A percentile compares a stretch with the other conserved stretches of the same genome.
Evolutionary conservation across 2,113 vertebrate species (phyloP).

Genomic region (Catagonus wagneri): DNA sequence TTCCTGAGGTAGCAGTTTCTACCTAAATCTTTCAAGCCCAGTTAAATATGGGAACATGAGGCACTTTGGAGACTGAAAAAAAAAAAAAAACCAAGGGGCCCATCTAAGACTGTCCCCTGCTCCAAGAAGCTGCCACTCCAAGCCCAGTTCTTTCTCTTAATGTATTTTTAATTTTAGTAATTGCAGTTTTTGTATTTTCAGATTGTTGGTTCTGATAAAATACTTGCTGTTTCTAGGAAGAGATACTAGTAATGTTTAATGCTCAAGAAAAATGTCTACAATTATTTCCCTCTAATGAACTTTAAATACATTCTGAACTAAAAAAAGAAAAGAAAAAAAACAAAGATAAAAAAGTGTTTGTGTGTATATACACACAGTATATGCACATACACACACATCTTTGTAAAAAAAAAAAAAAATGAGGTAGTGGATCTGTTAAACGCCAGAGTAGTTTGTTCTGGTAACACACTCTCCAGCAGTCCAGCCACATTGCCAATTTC

Average conservation of each 20-base stretch:
- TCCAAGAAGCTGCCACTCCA: not conserved
- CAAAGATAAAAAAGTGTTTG: conserved; percentile 36
- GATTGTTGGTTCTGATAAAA: conserved; percentile 55
- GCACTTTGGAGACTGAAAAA: not conserved
- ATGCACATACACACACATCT: not conserved
- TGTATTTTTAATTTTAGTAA: conserved; percentile 65
- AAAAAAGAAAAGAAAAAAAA: not conserved
- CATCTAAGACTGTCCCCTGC: not conserved
- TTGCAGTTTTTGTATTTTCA: conserved; percentile 44
- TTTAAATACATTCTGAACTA: conserved; percentile 44
- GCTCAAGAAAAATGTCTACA: conserved; percentile 40
- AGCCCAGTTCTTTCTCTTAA: conserved; percentile 37
- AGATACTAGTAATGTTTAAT: conserved; percentile 37
- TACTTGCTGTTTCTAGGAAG: conserved; percentile 46
- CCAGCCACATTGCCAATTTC: not conserved
- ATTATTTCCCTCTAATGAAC: conserved; percentile 58
- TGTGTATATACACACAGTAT: not conserved
- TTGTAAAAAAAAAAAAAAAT: not conserved
- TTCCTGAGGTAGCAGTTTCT: conserved; percentile 22
- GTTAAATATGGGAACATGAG: conserved; percentile 51
- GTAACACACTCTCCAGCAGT: not conserved
- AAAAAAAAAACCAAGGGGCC: not conserved
- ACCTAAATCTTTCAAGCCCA: conserved; percentile 56
- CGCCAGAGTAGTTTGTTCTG: conserved; percentile 21
- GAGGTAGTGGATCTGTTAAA: conserved; percentile 13